These are phyloP conservation scores for Chaenodraco wilsoni DNA, from an alignment of 2,797 vertebrate genomes.

Conservation along the genomic window DNA sequence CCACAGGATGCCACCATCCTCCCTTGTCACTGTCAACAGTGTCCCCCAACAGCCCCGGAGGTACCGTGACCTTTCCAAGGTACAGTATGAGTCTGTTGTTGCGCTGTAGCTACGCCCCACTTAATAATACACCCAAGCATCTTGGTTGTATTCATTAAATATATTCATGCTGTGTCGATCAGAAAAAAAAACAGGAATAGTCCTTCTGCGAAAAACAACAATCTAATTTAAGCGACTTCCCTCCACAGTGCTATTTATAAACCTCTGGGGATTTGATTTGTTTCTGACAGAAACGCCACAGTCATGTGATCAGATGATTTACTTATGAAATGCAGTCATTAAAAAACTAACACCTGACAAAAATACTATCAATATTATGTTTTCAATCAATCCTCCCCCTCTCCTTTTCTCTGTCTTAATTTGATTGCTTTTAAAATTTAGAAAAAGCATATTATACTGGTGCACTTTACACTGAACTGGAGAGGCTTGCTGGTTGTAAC, in stretches of 20 bases:
- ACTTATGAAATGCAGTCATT: constrained; percentile 10
- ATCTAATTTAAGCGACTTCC: constrained; percentile 72
- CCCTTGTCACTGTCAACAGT: constrained; percentile 55
- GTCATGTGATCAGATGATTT: constrained; percentile 27
- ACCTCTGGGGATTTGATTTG: constrained; percentile 66
- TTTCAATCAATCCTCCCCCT: not conserved
- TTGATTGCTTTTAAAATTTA: constrained; percentile 33
- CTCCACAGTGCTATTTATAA: constrained; percentile 67
- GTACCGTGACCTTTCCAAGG: constrained; percentile 90
- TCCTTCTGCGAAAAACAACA: constrained; percentile 56
- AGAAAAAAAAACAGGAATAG: constrained; percentile 52
- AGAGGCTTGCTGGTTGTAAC: constrained; percentile 58
- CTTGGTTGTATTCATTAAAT: not conserved
- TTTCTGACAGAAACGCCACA: constrained; percentile 51
- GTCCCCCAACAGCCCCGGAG: constrained; percentile 82
- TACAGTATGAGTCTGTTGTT: constrained; percentile 60
- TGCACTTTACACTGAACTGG: constrained; percentile 29
- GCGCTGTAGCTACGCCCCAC: not conserved
- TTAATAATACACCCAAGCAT: not conserved
- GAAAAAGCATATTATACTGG: constrained; percentile 18
- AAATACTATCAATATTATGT: constrained; percentile 8
- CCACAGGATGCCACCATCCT: constrained; percentile 77
- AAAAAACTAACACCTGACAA: constrained; percentile 25
- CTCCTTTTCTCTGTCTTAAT: not conserved
- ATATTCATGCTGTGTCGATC: constrained; percentile 45